Base-by-base conservation (phyloP, 2,888 invertebrate genomes). In the Anticlea derivata region DNA sequence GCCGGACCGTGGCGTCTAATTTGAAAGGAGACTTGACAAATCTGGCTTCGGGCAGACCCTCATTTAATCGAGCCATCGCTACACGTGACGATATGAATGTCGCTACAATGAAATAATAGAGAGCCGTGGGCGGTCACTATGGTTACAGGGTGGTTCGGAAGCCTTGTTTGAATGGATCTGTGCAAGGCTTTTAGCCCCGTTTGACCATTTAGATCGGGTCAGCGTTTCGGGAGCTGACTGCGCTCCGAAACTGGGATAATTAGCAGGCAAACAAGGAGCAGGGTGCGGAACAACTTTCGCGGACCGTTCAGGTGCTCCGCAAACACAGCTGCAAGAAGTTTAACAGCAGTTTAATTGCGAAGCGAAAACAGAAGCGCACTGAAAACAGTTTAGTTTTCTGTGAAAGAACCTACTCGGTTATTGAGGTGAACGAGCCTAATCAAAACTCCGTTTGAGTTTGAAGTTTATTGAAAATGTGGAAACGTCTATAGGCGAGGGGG, bases 261-360 rank as follows among this genome's bases (percentile, higher is more conserved):
- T 90, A 89, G 90, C 82, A 77, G 81, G 86, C 88, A 89, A 89
- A 90, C 89, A 89, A 82, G 84, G 77, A 78, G 66, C 75, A 61
- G 72, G 69, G 73, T 65, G 74, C 76, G 73, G 85, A 71, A 76
- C 77, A 88, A 89, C 82, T 89, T 88, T 82, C 71, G 75, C 80
- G 70, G 81, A 73, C 83, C 82, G 73, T 80, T 84, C 87, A 88
- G 89, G 89, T 88, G 83, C 85, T 86, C 80, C 68, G 81, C 86
- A 88, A 89, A 89, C 83, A 88, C 75, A 70, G 78, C 83, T 83
- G 86, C 87, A 87, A 86, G 87, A 88, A 90, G 76, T 90, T 90
- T 87, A 87, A 86, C 89, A 87, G 84, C 84, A 86, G 87, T 89
- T 89, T 88, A 87, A 90, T 89, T 88, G 86, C 86, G 78, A 76